A percentile compares a stretch with the other conserved stretches of the same genome.
Conservation (phyloP, 2,888 invertebrate genomes). For the Cyaniris semiargus region DNA sequence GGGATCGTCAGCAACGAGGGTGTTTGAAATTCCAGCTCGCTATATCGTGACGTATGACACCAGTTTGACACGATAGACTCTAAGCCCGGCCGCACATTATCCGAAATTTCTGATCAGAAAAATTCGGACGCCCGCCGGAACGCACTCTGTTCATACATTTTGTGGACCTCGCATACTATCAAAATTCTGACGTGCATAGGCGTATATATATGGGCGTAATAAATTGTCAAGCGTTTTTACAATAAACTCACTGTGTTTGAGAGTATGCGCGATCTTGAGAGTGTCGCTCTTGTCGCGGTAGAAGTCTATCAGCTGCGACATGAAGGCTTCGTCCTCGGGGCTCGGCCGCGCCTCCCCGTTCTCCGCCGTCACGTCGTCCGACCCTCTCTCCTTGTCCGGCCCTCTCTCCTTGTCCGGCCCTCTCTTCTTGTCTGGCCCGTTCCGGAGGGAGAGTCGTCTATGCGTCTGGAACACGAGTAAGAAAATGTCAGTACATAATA, state of each 20-base stretch:
- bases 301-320: constrained; percentile 58
- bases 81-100: too few relatives aligned
- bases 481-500: background rate
- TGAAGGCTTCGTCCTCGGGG: constrained; percentile 60
- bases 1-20: too few relatives aligned
- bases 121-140: too few relatives aligned
- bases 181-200: too few relatives aligned
- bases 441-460: constrained; percentile 66
- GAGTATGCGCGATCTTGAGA: constrained; percentile 51
- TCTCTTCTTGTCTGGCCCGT: constrained; percentile 58
- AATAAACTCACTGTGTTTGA: constrained; percentile 68
- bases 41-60: too few relatives aligned
- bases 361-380: constrained; percentile 21
- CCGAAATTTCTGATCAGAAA: too few relatives aligned
- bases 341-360: constrained; percentile 48
- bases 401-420: constrained; percentile 35
- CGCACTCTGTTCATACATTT: too few relatives aligned
- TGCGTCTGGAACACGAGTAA: constrained; percentile 49
- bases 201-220: too few relatives aligned
- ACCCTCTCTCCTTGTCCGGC: background rate
- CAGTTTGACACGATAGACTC: too few relatives aligned
- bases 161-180: too few relatives aligned
- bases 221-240: too few relatives aligned
- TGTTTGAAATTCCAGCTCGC: too few relatives aligned
- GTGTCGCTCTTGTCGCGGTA: constrained; percentile 55